A percentile compares a stretch with the other conserved stretches of the same genome.
Conservation (phyloP, 2,113 vertebrate genomes). For the Neolamprologus devosi region DNA sequence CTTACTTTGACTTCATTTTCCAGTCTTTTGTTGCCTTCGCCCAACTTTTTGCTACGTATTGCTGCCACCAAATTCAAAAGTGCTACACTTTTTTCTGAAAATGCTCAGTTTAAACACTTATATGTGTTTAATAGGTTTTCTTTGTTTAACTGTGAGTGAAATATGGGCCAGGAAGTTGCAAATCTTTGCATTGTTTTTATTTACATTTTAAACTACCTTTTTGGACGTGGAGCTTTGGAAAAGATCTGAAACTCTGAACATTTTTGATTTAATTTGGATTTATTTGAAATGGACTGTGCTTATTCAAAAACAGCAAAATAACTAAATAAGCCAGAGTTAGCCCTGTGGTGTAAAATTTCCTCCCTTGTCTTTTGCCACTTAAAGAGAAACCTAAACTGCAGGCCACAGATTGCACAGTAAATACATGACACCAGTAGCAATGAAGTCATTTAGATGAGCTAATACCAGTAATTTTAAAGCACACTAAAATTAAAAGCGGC, state of each 20-base stretch:
- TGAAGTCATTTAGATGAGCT: background rate
- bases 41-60: background rate
- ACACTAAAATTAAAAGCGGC: background rate
- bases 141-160: background rate
- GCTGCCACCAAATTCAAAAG: background rate
- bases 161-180: background rate
- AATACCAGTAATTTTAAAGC: background rate
- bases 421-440: background rate
- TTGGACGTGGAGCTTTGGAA: background rate
- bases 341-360: background rate
- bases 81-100: background rate
- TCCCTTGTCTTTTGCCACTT: background rate
- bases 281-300: background rate
- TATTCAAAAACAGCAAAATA: background rate
- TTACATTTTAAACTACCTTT: background rate
- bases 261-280: background rate
- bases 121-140: background rate
- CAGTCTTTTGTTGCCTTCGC: background rate
- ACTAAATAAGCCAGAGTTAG: background rate
- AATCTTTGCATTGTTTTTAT: background rate
- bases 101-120: background rate
- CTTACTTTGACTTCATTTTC: background rate
- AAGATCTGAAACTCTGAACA: background rate
- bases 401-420: background rate
- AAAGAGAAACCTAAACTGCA: background rate